These are phyloP conservation scores for Spatula versicolor DNA, from an alignment of 2,797 vertebrate species.

Conservation along the genomic window DNA sequence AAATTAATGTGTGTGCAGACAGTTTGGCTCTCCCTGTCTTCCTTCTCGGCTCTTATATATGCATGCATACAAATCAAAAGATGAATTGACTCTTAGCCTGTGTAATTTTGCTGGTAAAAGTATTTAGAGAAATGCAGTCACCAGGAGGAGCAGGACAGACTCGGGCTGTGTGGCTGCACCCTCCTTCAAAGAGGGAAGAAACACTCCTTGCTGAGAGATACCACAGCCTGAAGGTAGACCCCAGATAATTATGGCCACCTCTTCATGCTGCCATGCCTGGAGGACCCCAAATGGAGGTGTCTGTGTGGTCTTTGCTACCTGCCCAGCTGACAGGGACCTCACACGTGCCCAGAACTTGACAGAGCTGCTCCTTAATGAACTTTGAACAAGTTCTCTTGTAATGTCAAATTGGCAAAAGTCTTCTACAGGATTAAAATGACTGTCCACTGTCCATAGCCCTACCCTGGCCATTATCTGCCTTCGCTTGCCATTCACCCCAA, in stretches of 20 bases:
- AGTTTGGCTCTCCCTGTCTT: not conserved
- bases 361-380: not conserved
- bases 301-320: not conserved
- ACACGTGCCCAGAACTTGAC: not conserved
- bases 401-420: not conserved
- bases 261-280: not conserved
- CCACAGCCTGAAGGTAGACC: not conserved
- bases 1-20: not conserved
- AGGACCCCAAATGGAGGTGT: not conserved
- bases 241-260: not conserved
- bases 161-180: not conserved
- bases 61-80: not conserved
- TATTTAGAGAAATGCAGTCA: not conserved
- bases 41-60: not conserved
- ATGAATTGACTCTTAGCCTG: not conserved
- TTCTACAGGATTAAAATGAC: not conserved
- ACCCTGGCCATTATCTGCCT: not conserved
- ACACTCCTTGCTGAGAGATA: fast-evolving
- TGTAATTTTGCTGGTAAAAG: not conserved
- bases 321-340: not conserved
- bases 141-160: not conserved
- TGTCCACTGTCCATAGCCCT: not conserved
- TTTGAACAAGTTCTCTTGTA: not conserved
- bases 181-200: not conserved
- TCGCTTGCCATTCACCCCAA: not conserved